Evolutionary conservation across 2,113 vertebrate genomes (phyloP).

Genomic region (Ivindomyrus marchei): DNA sequence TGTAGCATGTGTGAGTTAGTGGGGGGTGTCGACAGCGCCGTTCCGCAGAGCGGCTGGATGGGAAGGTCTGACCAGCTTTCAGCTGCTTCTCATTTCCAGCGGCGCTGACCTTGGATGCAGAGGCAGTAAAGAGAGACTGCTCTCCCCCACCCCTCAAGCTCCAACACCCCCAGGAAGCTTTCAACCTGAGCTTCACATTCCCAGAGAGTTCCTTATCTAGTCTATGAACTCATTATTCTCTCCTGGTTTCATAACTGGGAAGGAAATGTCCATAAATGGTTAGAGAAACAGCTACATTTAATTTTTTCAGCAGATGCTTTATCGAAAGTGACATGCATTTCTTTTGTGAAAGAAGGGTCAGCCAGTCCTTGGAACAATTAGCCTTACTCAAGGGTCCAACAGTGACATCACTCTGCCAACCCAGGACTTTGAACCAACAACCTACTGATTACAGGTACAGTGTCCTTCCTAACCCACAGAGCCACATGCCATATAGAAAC

Average conservation of each 20-base stretch:
- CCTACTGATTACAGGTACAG: background rate
- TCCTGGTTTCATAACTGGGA: background rate
- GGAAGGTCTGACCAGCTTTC: background rate
- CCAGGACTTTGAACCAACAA: background rate
- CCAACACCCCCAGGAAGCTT: background rate
- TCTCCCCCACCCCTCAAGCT: background rate
- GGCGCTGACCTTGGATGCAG: slow-evolving; percentile 16
- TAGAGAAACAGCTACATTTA: background rate
- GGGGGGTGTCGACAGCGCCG: background rate
- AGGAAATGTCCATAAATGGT: background rate
- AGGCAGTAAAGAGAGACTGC: slow-evolving; percentile 6
- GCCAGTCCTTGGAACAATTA: background rate
- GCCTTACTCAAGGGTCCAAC: background rate
- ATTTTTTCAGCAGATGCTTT: background rate
- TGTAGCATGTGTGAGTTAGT: background rate
- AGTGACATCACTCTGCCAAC: background rate
- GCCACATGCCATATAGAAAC: background rate
- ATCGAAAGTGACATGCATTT: background rate
- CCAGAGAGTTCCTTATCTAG: background rate
- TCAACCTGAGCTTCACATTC: background rate
- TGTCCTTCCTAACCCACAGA: background rate
- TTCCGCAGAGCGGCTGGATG: background rate
- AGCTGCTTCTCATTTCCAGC: slow-evolving; percentile 21
- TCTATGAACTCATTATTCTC: background rate
- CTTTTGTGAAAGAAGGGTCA: background rate